Base-by-base conservation (phyloP, 2,113 vertebrate species). In the Crocuta crocuta region DNA sequence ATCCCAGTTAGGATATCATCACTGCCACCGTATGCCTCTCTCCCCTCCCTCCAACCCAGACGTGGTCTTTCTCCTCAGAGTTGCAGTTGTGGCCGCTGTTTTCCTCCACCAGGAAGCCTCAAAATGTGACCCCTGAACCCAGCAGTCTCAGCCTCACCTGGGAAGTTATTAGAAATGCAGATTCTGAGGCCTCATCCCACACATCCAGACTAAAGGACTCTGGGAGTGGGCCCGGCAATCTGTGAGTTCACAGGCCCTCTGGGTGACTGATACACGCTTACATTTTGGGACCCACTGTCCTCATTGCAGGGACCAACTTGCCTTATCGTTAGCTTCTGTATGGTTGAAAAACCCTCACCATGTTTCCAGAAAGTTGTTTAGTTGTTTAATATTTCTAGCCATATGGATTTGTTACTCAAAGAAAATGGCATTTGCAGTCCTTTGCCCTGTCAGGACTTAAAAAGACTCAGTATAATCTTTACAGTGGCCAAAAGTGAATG, bases 211-310 rank as follows among this genome's bases (percentile, higher is more conserved):
- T 48, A 45, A 84, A 35, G 79, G 35, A 24, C 10, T n/a, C 9
- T 10, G 23, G 31, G 10, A 7, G 8, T 9, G 45, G 13, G 17
- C 26, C 48, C 39, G 16, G 11, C 4, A 9, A 13, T 65, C 50
- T 43, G 1, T 78, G 39, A 39, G 33, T 63, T 35, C 35, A 0
- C 31, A 61, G 10, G 21, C 28, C 31, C 24, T 61, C 35, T 4
- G 7, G 4, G 3, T 55, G 63, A 31, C 61, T 13, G 23, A 7
- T 15, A 0, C 6, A 6, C 10, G 2, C 17, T 6, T 6, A 5
- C 1, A 26, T 23, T 13, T 4, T 80, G 28, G 21, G 28, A 5
- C 11, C 17, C 2, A 0, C 50, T 23, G 11, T 76, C 58, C 35
- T 55, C n/a, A 26, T n/a, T n/a, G 8, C 9, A 50, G 7, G 79